Conservation (phyloP, 2,113 vertebrate genomes). For the Macheiramphus alcinus region DNA sequence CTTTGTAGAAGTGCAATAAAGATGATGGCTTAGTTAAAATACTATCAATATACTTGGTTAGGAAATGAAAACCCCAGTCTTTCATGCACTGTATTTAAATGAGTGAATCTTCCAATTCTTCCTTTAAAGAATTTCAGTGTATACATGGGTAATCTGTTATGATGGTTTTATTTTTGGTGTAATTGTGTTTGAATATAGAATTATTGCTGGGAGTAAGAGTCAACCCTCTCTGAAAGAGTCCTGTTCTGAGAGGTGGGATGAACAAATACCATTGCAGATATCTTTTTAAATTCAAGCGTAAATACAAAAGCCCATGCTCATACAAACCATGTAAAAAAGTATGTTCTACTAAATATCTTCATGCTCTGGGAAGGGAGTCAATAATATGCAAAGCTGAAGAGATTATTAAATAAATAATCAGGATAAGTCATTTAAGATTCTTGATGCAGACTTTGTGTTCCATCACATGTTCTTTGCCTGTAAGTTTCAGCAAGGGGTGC, state of each 20-base stretch:
- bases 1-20: constrained; percentile 25
- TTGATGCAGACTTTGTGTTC: neutral
- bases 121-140: neutral
- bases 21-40: constrained; percentile 51
- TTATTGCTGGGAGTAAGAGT: neutral
- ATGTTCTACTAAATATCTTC: neutral
- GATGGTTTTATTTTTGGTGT: neutral
- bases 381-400: neutral
- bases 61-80: neutral
- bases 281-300: neutral
- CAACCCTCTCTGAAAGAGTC: neutral
- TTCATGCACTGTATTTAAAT: neutral
- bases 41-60: constrained; percentile 4
- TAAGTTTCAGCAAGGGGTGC: neutral
- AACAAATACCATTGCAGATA: neutral
- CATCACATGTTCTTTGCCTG: neutral
- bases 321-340: neutral
- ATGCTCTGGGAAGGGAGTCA: neutral
- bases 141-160: neutral
- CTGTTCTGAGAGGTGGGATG: neutral
- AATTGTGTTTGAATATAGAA: neutral
- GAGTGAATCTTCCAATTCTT: neutral
- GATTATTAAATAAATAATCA: neutral
- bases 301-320: neutral
- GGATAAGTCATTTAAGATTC: neutral